Evolutionary conservation across 2,113 vertebrate species (phyloP).

Genomic region (Drymodes brunneopygia): DNA sequence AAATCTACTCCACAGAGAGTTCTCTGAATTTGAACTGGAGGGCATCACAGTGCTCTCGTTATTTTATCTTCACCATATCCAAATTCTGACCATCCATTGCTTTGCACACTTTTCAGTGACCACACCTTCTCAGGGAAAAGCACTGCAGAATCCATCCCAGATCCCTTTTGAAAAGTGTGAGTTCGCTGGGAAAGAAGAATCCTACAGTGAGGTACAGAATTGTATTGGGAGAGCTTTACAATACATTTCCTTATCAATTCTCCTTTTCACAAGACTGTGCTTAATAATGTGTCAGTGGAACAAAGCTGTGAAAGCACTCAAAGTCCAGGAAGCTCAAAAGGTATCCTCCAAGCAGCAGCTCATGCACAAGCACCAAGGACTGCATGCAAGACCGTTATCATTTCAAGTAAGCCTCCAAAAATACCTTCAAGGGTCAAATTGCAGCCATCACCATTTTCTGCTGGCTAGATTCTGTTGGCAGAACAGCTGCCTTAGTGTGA

Average conservation of each 20-base stretch:
- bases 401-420: neutral
- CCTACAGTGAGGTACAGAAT: neutral
- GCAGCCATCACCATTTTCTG: neutral
- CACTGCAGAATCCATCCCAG: neutral
- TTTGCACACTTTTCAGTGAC: neutral
- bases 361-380: neutral
- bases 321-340: neutral
- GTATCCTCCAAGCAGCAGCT: neutral
- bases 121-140: neutral
- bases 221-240: neutral
- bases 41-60: neutral
- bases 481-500: neutral
- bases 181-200: neutral
- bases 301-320: neutral
- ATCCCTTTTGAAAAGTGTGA: neutral
- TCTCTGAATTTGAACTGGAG: neutral
- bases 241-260: slow-evolving; percentile 5
- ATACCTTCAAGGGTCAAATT: neutral
- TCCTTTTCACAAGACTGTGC: neutral
- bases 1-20: neutral
- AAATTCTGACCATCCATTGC: neutral
- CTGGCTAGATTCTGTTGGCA: neutral
- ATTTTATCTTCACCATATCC: neutral
- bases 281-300: neutral
- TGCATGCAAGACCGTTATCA: neutral